Conservation (phyloP, 2,113 vertebrate species). For the Mus spicilegus region DNA sequence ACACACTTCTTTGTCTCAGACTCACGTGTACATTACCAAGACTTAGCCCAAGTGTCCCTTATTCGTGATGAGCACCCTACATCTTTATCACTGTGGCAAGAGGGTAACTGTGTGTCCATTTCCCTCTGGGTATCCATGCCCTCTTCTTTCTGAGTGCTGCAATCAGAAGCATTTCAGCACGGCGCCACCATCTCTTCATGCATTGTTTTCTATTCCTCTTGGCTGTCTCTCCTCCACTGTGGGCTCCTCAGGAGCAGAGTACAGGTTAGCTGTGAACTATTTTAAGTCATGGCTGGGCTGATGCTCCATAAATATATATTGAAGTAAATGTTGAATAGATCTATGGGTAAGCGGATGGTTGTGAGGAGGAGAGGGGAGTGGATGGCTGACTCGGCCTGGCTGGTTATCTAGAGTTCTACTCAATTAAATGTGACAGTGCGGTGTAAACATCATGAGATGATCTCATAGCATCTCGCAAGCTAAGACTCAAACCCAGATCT, state of each 20-base stretch:
- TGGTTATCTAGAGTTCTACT: neutral
- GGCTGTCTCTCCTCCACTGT: neutral
- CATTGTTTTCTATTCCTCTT: neutral
- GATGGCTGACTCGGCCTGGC: neutral
- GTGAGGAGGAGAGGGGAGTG: neutral
- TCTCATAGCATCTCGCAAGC: neutral
- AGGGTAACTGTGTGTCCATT: neutral
- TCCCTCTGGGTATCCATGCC: neutral
- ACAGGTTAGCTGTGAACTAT: neutral
- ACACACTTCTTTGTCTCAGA: neutral
- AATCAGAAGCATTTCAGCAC: neutral
- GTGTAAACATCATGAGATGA: neutral
- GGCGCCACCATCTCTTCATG: neutral
- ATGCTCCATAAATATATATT: neutral
- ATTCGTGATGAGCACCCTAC: neutral
- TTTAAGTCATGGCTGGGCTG: neutral
- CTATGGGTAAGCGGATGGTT: neutral
- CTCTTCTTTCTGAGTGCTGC: neutral
- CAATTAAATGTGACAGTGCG: neutral
- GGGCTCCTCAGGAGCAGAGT: neutral
- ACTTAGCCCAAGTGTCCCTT: neutral
- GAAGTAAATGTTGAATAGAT: neutral
- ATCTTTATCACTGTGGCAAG: neutral
- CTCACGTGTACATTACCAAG: neutral
- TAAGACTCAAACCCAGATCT: conserved; percentile 40